Percentiles rank a stretch among this genome's conserved stretches.
These are phyloP conservation scores for Phymanthus crucifer DNA, from an alignment of 92 coral and sea anemone species.

Conservation along the genomic window DNA sequence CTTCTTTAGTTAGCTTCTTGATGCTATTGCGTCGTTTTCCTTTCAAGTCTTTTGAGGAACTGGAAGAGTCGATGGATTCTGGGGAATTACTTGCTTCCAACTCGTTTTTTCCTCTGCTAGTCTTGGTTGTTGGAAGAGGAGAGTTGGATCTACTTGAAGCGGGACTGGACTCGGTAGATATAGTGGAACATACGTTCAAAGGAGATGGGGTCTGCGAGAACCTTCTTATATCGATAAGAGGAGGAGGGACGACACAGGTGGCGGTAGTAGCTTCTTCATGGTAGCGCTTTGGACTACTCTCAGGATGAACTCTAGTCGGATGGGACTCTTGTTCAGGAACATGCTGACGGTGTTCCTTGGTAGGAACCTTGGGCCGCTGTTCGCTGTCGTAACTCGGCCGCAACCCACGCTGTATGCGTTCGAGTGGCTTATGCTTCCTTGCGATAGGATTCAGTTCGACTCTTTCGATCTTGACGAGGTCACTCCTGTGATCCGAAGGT, in stretches of 20 bases:
- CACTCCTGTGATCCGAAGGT: conserved; percentile 29
- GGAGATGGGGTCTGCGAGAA: conserved; percentile 16
- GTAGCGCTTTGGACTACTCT: background rate
- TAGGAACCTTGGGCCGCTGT: background rate
- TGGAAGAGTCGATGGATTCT: background rate
- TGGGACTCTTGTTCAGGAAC: background rate
- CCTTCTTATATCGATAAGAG: conserved; percentile 26
- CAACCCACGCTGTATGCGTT: background rate
- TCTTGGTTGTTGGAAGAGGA: background rate
- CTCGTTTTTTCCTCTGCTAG: background rate
- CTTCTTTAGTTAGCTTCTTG: conserved; percentile 82
- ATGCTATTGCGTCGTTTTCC: conserved; percentile 67
- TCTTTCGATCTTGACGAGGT: conserved; percentile 43
- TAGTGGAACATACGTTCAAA: background rate
- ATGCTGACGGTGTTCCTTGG: background rate
- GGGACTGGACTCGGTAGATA: conserved; percentile 23
- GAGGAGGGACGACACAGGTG: conserved; percentile 23
- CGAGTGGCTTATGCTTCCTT: background rate
- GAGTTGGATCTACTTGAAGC: conserved; percentile 32
- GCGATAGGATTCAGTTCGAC: conserved; percentile 26
- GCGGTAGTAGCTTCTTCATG: background rate
- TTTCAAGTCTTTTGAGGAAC: background rate
- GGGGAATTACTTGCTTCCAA: background rate
- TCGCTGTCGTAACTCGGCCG: background rate
- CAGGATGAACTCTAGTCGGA: background rate